Evolutionary conservation across 2,797 vertebrate species (phyloP), one percentile per base, ranked within the genome.

Genomic region (Semotilus atromaculatus): DNA sequence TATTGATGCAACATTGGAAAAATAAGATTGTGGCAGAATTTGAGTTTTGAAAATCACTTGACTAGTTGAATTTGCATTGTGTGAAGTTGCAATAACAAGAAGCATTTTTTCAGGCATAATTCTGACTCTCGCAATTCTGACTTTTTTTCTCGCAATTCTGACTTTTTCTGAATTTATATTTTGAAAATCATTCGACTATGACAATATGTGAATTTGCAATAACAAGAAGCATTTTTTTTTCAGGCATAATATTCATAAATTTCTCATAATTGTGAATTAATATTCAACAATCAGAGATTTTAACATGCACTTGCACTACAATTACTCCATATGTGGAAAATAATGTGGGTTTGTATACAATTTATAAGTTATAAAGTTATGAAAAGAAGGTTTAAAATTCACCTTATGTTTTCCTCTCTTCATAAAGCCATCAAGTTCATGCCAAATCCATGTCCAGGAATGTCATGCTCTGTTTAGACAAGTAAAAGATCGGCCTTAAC

Each of bases 401-500:
- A 38, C 34, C 74, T 55, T 5, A 4, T 2, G 11, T 36, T n/a
- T 77, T 60, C 18, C n/a, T 23, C 23, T 40, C 34, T 62, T 62
- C 75, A 77, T 77, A 53, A n/a, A 58, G 48, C 5, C n/a, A 13
- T 45, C 48, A 58, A 11, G 75, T 29, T 60, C 7, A 77, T 60
- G 53, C 21, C 26, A 26, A 60, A 40, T 60, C 53, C 74, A 40
- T 26, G 75, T 77, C 55, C 75, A 60, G 75, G 75, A 62, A 77
- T 77, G 75, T 19, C 75, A 43, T 51, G 75, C 55, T 60, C 75
- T 62, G 75, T 77, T 77, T 62, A 11, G 36, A 60, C 53, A 77
- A 43, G 55, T 38, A 62, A 19, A 55, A 60, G 16, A 77, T 19
- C 36, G 43, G 55, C 31, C 51, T 23, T 8, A 36, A 55, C 31